These are phyloP conservation scores for Pyrrhia umbra DNA, from an alignment of 2,888 invertebrate species.

Conservation along the genomic window DNA sequence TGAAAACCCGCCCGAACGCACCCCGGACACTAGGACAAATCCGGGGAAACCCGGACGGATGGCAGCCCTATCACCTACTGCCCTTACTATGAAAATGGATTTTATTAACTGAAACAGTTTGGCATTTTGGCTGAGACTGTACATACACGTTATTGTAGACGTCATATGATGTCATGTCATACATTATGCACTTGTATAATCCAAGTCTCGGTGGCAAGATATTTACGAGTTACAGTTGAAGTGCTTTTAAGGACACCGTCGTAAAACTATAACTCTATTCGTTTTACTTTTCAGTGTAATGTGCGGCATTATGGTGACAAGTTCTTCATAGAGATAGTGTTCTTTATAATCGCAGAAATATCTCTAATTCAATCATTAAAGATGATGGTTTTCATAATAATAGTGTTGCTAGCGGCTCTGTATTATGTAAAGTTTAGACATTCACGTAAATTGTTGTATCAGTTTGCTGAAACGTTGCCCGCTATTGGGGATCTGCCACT, in stretches of 20 bases:
- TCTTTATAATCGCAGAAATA: neutral
- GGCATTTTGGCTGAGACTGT: no score
- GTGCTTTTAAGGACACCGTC: constrained; percentile 25
- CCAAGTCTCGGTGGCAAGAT: neutral
- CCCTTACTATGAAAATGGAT: no score
- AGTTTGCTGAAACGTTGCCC: constrained; percentile 72
- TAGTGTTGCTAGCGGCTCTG: constrained; percentile 66
- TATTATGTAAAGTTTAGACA: constrained; percentile 76
- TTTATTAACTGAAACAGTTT: no score
- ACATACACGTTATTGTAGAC: neutral
- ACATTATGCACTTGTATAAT: constrained; percentile 11
- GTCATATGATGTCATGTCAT: neutral
- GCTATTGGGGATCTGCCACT: constrained; percentile 73
- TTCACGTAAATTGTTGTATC: constrained; percentile 72
- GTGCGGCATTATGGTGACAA: constrained; percentile 13
- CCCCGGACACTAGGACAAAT: no score
- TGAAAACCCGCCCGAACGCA: no score
- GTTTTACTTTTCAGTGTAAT: constrained; percentile 29
- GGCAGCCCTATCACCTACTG: no score
- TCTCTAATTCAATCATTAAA: constrained; percentile 9
- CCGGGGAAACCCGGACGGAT: no score
- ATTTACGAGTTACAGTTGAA: constrained; percentile 15
- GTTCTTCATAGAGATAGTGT: constrained; percentile 12
- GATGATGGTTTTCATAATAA: constrained; percentile 72
- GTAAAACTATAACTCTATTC: constrained; percentile 17